Evolutionary conservation across 1,140 invertebrate species (phyloP).

Genomic region (Drosophila kepulauana): DNA sequence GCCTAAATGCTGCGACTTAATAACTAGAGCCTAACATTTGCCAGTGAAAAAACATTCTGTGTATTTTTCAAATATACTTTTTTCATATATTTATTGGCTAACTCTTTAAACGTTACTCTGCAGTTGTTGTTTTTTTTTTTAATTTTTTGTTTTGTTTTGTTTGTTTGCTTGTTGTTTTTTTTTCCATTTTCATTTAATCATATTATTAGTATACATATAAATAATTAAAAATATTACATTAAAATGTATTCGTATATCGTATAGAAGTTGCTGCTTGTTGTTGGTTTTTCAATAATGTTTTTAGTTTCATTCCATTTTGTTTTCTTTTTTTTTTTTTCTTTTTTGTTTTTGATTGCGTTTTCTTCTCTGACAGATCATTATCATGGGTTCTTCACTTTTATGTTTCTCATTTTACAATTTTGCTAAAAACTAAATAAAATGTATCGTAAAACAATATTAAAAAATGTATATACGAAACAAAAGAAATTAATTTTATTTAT

Average conservation of each 20-base stretch:
- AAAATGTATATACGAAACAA: constrained; percentile 64
- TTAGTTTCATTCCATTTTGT: constrained; percentile 57
- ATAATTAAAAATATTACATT: constrained; percentile 85
- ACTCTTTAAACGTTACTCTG: constrained; percentile 84
- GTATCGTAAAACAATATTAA: constrained; percentile 77
- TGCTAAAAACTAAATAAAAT: constrained; percentile 85
- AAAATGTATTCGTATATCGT: constrained; percentile 85
- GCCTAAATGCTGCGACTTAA: constrained; percentile 40
- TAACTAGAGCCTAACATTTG: constrained; percentile 22
- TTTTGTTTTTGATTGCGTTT: constrained; percentile 82
- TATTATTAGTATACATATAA: constrained; percentile 85
- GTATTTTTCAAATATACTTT: constrained; percentile 84
- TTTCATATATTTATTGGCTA: constrained; percentile 85
- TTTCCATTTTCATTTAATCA: constrained; percentile 63
- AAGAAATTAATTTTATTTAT: constrained; percentile 56
- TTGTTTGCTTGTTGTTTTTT: constrained; percentile 63
- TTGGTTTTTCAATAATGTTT: constrained; percentile 45
- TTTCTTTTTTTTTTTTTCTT: constrained; percentile 70
- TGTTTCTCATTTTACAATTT: constrained; percentile 83
- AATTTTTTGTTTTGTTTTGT: constrained; percentile 58
- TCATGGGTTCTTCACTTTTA: constrained; percentile 47
- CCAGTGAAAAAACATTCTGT: constrained; percentile 63
- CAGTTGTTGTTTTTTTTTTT: constrained; percentile 80
- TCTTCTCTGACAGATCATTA: constrained; percentile 39
- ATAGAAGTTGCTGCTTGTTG: constrained; percentile 80